phyloP scores from a whole-genome alignment of 1,140 invertebrate species.

The Cryptotermes secundus region DNA sequence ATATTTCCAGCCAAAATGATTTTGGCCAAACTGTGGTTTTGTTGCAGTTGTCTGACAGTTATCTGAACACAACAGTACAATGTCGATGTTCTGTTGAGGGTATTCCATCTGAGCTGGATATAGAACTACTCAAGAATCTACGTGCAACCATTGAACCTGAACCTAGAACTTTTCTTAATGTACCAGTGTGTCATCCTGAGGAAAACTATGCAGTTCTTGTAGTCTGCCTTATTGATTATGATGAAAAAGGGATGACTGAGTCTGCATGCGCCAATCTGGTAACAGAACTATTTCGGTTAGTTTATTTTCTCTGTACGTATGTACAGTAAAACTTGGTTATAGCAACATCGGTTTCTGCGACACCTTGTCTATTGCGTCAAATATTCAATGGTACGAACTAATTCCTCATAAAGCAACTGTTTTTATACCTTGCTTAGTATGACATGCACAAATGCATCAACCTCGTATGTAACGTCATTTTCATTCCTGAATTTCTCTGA shows the following conservation, averaged over 20 bases:
- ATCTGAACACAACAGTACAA: not conserved
- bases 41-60: not conserved
- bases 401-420: too few relatives aligned
- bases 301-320: not conserved
- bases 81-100: not conserved
- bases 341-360: too few relatives aligned
- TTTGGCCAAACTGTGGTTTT: not conserved
- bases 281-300: not conserved
- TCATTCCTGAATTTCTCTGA: too few relatives aligned
- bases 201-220: not conserved
- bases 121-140: not conserved
- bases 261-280: not conserved
- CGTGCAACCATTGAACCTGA: not conserved
- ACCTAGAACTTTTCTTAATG: conserved; percentile 17
- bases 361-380: too few relatives aligned
- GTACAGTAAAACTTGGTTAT: too few relatives aligned
- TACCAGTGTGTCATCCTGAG: conserved; percentile 21
- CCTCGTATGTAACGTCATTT: too few relatives aligned
- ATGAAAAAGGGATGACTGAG: not conserved
- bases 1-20: too few relatives aligned
- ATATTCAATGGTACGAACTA: too few relatives aligned
- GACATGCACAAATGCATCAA: too few relatives aligned
- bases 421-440: too few relatives aligned
- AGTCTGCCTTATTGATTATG: conserved; percentile 13
- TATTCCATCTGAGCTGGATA: not conserved